Evolutionary conservation across 2,888 invertebrate species (phyloP).

Genomic region (Polydrusus tereticollis): DNA sequence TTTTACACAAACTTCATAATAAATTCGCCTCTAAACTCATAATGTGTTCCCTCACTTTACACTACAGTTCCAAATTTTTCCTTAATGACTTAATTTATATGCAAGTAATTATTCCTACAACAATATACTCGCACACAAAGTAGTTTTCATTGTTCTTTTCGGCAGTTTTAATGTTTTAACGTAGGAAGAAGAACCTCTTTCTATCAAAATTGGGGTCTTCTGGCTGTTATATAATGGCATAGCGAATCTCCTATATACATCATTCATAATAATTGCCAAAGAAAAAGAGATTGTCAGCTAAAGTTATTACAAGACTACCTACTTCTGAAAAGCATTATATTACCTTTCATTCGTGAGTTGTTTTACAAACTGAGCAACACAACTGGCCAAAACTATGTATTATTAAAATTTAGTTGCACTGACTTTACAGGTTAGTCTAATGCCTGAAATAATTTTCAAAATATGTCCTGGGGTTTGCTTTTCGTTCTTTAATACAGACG

Average conservation of each 20-base stretch:
- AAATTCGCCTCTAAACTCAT: too few relatives aligned
- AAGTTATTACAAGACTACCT: background rate
- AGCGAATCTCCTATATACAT: background rate
- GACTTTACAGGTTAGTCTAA: too few relatives aligned
- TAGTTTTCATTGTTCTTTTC: background rate
- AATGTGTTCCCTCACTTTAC: background rate
- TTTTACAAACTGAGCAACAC: too few relatives aligned
- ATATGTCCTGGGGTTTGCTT: too few relatives aligned
- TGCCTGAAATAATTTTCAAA: too few relatives aligned
- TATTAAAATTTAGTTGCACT: too few relatives aligned
- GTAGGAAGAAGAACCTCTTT: background rate
- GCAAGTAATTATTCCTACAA: background rate
- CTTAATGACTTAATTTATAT: background rate
- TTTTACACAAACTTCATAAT: too few relatives aligned
- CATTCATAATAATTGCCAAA: background rate
- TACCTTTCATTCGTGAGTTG: too few relatives aligned
- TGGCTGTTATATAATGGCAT: background rate
- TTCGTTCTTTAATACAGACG: too few relatives aligned
- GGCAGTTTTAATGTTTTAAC: background rate
- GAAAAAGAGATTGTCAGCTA: background rate
- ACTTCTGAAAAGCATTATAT: too few relatives aligned
- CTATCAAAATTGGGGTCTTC: background rate
- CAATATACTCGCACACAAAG: background rate
- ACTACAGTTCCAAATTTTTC: background rate
- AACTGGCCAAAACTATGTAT: too few relatives aligned